Base-by-base conservation (phyloP, 2,113 vertebrate species). In the Acanthisitta chloris region DNA sequence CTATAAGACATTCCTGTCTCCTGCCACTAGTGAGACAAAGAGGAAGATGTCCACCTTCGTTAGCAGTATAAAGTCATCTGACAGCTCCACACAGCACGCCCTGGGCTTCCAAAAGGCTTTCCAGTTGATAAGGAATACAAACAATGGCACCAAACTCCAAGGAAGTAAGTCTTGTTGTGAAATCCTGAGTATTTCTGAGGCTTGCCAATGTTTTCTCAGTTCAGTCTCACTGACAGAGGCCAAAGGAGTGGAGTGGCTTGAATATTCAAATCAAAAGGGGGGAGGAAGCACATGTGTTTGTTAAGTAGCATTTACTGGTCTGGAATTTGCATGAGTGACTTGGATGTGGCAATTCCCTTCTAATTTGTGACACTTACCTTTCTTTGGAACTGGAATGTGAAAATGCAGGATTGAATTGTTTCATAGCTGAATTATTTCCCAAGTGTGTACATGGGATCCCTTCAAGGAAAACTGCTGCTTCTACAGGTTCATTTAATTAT, bases 41-140 rank as follows among this genome's bases (percentile, higher is more conserved):
- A 98, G 99, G 97, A 99, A 99, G 96, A 99, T 99, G 99, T 98
- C 98, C 97, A 99, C 98, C 94, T 99, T 99, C 54, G 98, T 99
- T 72, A 98, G 98, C 90, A 98, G 98, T 51, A 97, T 99, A 74
- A 99, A 99, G 97, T 97, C 99, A 0, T 99, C 98, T 1, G 99
- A 99, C 94, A 98, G 98, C 83, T 97, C 98, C 18, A 99, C 99
- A 0, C 99, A 99, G 97, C 99, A 99, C 10, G 98, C 99, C 0
- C 88, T 98, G 24, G 99, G 99, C 13, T 99, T 99, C 92, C 99
- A 99, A 94, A 99, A 99, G 90, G 99, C 99, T 34, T 99, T 99
- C 96, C 99, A 99, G 97, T 87, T 99, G 74, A 98, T 99, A 12
- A 95, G 99, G 26, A 99, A 98, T 92, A 99, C 99, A 43, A 99